Evolutionary conservation across 2,113 vertebrate genomes (phyloP).

Genomic region (Fulica atra): DNA sequence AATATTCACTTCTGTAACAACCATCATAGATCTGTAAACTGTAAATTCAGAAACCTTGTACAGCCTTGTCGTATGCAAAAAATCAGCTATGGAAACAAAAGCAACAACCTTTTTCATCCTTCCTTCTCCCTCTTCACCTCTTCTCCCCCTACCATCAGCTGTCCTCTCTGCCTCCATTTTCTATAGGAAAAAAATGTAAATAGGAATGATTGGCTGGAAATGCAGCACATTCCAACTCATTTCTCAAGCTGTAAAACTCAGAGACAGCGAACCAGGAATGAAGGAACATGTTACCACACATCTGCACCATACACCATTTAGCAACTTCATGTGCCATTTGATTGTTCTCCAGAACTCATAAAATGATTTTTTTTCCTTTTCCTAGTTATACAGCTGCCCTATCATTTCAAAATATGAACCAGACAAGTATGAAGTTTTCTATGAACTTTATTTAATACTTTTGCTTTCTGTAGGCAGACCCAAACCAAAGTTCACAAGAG

Average conservation of each 20-base stretch:
- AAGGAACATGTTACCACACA: background rate
- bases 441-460: background rate
- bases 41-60: background rate
- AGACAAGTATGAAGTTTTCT: background rate
- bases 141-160: background rate
- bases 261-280: background rate
- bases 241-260: background rate
- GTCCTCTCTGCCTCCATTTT: background rate
- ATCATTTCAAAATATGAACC: background rate
- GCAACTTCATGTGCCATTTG: background rate
- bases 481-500: fast-evolving
- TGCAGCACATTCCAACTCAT: background rate
- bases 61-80: background rate
- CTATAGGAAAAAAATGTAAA: background rate
- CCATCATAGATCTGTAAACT: background rate
- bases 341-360: background rate
- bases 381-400: background rate
- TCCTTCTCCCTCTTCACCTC: background rate
- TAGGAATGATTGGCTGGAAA: background rate
- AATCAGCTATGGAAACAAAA: background rate
- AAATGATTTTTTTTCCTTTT: background rate
- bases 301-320: background rate
- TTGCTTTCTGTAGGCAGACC: background rate
- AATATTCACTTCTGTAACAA: background rate
- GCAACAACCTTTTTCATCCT: background rate